These are phyloP conservation scores for Mirza zaza DNA, from an alignment of 2,113 vertebrate species.

Conservation along the genomic window DNA sequence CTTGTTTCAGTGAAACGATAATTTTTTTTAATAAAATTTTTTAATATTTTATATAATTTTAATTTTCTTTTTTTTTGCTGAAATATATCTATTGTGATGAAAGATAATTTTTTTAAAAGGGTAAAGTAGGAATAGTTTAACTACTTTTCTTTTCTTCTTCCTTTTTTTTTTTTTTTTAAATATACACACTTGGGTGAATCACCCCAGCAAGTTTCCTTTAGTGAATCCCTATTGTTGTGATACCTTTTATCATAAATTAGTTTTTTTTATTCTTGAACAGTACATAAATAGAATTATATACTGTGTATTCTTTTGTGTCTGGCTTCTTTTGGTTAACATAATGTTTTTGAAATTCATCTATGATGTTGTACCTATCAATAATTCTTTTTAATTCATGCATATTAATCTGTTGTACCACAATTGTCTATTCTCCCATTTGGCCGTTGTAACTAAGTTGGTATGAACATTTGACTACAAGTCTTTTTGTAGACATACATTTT, in stretches of 20 bases:
- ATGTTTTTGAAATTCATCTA: constrained; percentile 13
- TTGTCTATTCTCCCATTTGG: not conserved
- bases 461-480: not conserved
- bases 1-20: constrained; percentile 20
- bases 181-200: not conserved
- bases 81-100: too few relatives aligned
- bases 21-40: constrained; percentile 3
- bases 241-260: not conserved
- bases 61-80: too few relatives aligned
- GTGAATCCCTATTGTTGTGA: not conserved
- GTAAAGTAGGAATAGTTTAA: not conserved
- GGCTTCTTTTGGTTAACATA: not conserved
- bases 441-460: not conserved
- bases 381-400: not conserved
- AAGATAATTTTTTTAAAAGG: not conserved
- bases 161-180: too few relatives aligned
- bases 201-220: not conserved
- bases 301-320: not conserved
- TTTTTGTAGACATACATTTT: not conserved
- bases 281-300: not conserved
- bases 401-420: not conserved
- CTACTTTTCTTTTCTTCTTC: not conserved
- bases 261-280: constrained; percentile 35
- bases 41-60: too few relatives aligned
- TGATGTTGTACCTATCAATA: not conserved